Conservation (phyloP, 2,888 invertebrate genomes). For the Dendrolimus pini region DNA sequence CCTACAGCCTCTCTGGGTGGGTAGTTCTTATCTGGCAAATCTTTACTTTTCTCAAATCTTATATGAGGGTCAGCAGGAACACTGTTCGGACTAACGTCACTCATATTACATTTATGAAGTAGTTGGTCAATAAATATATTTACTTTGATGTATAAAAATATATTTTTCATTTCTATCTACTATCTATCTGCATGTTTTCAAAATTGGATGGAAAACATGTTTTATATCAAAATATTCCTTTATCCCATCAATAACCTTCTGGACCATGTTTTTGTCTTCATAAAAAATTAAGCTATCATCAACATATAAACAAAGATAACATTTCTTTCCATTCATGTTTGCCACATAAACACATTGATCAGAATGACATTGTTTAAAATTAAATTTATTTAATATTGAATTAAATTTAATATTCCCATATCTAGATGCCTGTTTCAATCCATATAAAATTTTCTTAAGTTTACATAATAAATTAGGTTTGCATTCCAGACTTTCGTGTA, state of each 20-base stretch:
- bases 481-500: constrained; percentile 5
- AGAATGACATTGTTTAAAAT: no score
- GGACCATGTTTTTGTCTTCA: no score
- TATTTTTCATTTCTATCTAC: background rate
- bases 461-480: constrained; percentile 6
- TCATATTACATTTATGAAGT: constrained; percentile 7
- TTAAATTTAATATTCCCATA: constrained; percentile 4
- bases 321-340: no score
- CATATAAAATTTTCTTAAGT: constrained; percentile 7
- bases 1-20: constrained; percentile 7
- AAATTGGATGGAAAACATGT: constrained; percentile 5
- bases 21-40: no score
- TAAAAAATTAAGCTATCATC: no score
- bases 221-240: no score
- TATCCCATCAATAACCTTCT: no score
- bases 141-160: constrained; percentile 10
- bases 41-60: no score
- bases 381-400: constrained; percentile 5
- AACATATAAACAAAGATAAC: no score
- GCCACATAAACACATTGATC: no score
- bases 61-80: no score
- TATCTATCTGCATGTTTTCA: constrained; percentile 14
- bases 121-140: constrained; percentile 8
- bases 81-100: constrained; percentile 2
- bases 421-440: constrained; percentile 5